These are phyloP conservation scores for Limosa lapponica DNA, from an alignment of 2,797 vertebrate genomes.

Conservation along the genomic window DNA sequence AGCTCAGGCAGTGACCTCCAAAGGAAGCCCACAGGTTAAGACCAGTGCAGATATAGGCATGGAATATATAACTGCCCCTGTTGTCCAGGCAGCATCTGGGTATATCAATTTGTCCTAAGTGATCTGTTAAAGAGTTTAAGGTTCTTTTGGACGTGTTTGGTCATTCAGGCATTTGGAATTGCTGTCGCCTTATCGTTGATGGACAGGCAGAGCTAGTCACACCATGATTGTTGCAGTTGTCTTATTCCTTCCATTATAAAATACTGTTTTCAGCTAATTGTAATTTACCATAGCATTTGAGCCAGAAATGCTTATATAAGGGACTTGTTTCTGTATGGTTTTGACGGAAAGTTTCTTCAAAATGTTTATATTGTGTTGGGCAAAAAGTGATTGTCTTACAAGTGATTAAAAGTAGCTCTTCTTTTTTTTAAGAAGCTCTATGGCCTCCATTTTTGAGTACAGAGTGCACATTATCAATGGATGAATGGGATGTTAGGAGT, in stretches of 20 bases:
- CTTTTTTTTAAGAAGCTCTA: neutral
- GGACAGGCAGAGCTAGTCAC: neutral
- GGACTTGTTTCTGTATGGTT: neutral
- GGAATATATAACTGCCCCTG: neutral
- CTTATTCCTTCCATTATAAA: neutral
- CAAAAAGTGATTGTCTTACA: neutral
- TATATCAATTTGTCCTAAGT: neutral
- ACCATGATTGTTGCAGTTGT: neutral
- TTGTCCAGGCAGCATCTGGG: neutral
- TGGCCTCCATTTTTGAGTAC: neutral
- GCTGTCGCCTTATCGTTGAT: neutral
- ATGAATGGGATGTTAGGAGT: neutral
- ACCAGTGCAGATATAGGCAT: neutral
- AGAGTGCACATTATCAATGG: neutral
- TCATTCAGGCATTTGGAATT: neutral
- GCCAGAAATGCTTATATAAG: neutral
- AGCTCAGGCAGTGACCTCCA: neutral
- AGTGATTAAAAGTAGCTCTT: neutral
- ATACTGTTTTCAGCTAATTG: neutral
- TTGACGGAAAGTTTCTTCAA: neutral
- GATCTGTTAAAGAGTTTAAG: neutral
- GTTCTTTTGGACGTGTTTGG: neutral
- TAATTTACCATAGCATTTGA: neutral
- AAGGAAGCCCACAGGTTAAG: neutral
- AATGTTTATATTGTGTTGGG: neutral